phyloP scores from a whole-genome alignment of 1,140 invertebrate genomes.

The Conus betulinus region DNA sequence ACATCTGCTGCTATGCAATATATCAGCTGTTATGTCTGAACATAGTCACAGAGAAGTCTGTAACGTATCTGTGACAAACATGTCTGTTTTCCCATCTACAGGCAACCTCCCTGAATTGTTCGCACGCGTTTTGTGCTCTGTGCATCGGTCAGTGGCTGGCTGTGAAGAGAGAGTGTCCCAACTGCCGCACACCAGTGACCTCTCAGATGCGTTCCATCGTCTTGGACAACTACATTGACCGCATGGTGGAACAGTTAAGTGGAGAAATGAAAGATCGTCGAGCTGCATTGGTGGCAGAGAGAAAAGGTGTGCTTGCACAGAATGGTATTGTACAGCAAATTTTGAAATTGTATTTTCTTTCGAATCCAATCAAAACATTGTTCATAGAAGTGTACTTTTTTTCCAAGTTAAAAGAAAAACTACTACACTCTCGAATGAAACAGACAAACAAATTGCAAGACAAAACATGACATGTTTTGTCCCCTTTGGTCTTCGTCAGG shows the following conservation, averaged over 20 bases:
- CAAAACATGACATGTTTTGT: no score
- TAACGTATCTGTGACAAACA: no score
- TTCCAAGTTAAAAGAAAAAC: no score
- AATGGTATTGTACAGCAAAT: background rate
- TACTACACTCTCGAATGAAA: no score
- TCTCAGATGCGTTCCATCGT: slow-evolving; percentile 71
- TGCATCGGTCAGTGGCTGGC: slow-evolving; percentile 86
- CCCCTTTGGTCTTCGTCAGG: no score
- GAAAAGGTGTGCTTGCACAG: slow-evolving; percentile 60
- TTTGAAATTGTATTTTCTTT: no score
- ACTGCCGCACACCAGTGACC: slow-evolving; percentile 79
- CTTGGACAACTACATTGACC: slow-evolving; percentile 79
- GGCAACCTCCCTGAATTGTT: slow-evolving; percentile 85
- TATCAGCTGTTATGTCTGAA: no score
- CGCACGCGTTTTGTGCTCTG: slow-evolving; percentile 86
- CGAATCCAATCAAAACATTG: no score
- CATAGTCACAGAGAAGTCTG: no score
- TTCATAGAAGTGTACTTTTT: no score
- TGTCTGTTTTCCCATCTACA: slow-evolving; percentile 53
- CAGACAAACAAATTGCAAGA: no score
- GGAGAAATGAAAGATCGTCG: slow-evolving; percentile 66
- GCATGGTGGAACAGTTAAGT: slow-evolving; percentile 78
- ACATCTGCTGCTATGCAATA: no score
- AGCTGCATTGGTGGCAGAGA: slow-evolving; percentile 54
- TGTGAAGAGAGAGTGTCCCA: slow-evolving; percentile 84